Conservation (phyloP, 2,797 vertebrate species). For the Peromyscus eremicus region DNA sequence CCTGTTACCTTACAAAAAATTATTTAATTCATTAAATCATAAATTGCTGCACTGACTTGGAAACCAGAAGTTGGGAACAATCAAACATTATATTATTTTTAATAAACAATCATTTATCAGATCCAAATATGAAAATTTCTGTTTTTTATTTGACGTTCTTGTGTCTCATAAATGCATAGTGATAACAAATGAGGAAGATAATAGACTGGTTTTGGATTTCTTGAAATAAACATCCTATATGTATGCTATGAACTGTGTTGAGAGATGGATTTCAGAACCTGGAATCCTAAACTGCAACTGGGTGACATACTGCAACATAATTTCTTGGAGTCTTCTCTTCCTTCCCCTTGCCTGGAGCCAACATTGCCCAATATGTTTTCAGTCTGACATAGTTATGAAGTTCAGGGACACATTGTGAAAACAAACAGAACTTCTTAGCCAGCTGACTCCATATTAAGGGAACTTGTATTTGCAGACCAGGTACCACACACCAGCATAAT, state of each 20-base stretch:
- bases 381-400: conserved; percentile 67
- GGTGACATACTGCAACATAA: conserved; percentile 29
- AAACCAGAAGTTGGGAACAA: neutral
- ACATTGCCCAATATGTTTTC: conserved; percentile 53
- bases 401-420: conserved; percentile 54
- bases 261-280: conserved; percentile 70
- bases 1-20: conserved; percentile 7
- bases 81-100: neutral
- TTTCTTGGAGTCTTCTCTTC: conserved; percentile 27
- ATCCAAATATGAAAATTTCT: conserved; percentile 37
- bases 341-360: neutral
- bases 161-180: neutral
- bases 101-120: conserved; percentile 47
- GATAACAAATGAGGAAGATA: conserved; percentile 42
- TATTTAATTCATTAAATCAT: conserved; percentile 26
- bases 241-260: conserved; percentile 62
- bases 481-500: neutral
- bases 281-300: conserved; percentile 61
- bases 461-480: conserved; percentile 49
- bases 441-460: conserved; percentile 1
- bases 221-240: conserved; percentile 63
- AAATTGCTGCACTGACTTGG: neutral
- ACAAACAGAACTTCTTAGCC: conserved; percentile 48
- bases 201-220: conserved; percentile 65
- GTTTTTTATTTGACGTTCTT: neutral